Conservation (phyloP, 2,797 vertebrate genomes). For the Cryptoprocta ferox region DNA sequence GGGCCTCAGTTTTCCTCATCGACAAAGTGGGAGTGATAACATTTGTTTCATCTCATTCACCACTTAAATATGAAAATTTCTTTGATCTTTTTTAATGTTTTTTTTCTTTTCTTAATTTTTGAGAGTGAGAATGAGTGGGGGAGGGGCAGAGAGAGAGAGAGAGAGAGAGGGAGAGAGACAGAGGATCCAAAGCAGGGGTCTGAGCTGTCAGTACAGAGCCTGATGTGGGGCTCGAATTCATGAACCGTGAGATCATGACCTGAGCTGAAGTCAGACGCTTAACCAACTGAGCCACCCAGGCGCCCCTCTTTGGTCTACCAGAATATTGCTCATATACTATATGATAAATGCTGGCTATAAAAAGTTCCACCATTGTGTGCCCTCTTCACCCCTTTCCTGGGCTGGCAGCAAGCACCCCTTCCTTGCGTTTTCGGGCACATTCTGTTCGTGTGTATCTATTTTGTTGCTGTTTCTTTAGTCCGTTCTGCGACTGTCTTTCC, state of each 20-base stretch:
- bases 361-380: background rate
- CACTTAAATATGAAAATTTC: background rate
- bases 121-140: too few species aligned
- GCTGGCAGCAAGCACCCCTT: background rate
- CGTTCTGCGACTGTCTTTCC: background rate
- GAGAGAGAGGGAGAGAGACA: too few species aligned
- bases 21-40: background rate
- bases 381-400: background rate
- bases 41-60: background rate
- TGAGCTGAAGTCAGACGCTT: too few species aligned
- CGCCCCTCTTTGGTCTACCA: background rate
- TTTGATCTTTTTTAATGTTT: background rate
- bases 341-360: background rate
- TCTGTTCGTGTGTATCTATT: background rate
- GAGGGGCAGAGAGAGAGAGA: too few species aligned
- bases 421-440: background rate
- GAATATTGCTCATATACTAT: background rate
- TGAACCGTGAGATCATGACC: too few species aligned
- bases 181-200: too few species aligned
- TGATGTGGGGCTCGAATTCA: too few species aligned
- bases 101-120: too few species aligned
- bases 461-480: background rate
- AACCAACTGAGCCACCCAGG: too few species aligned
- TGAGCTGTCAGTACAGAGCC: too few species aligned
- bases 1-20: background rate